Evolutionary conservation across 2,797 vertebrate genomes (phyloP), one percentile per base, ranked within the genome.

Genomic region (Myotis daubentonii): DNA sequence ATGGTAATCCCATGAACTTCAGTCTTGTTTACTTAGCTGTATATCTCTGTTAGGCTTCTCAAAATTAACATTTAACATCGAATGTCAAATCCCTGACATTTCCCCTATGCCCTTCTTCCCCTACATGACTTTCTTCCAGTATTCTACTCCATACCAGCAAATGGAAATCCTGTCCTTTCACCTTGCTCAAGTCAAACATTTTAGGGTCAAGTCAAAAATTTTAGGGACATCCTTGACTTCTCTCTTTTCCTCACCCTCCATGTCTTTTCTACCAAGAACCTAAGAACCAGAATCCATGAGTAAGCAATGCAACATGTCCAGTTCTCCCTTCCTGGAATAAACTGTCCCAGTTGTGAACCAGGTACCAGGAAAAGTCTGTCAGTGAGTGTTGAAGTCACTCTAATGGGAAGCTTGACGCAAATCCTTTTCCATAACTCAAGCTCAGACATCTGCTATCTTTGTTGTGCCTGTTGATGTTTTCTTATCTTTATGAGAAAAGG

Each of bases 401-500:
- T 83, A 36, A 60, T 4, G 22, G 82, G 70, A 38, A 74, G 13
- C 74, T 70, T 65, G 85, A 30, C n/a, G 11, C 82, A 68, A 47
- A 70, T 20, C 74, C 84, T 85, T 75, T 62, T 74, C 82, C 30
- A 13, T 83, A 93, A 83, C 44, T 85, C 49, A 53, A 62, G 25
- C 80, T 84, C 75, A 93, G 93, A 93, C 65, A 66, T 91, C 92
- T 87, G 76, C 70, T 96, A 71, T 83, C 89, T 93, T 93, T 36
- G 81, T 83, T 92, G 49, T 71, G 71, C 5, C 74, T 94, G 33
- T n/a, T 95, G 85, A 95, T 78, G n/a, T 93, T 92, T 93, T 81
- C 95, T 97, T 97, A 96, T 97, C 95, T 96, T 97, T 96, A 97
- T 83, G 85, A 93, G 95, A 82, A 95, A 88, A 95, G 95, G 96